Evolutionary conservation across 2,888 invertebrate species (phyloP).

Genomic region (Melanargia galathea): DNA sequence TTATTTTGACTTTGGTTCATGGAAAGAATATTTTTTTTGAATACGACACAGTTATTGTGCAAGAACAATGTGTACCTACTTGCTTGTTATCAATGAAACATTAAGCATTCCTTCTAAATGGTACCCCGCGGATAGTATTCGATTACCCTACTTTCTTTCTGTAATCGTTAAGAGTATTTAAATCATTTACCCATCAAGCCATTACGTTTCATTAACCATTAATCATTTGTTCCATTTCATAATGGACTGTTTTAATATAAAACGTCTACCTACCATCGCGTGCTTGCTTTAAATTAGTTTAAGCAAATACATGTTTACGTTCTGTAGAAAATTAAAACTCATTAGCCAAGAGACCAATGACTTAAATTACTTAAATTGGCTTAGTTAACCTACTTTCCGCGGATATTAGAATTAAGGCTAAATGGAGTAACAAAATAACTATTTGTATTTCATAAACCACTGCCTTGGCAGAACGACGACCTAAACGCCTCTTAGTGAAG

Average conservation of each 20-base stretch:
- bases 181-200: slow-evolving; percentile 10
- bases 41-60: no score
- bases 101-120: slow-evolving; percentile 17
- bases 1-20: no score
- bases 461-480: slow-evolving; percentile 37
- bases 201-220: slow-evolving; percentile 25
- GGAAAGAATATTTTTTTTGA: no score
- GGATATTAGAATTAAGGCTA: slow-evolving; percentile 37
- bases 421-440: slow-evolving; percentile 36
- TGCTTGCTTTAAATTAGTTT: slow-evolving; percentile 33
- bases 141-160: slow-evolving; percentile 16
- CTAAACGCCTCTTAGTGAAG: slow-evolving; percentile 19
- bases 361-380: slow-evolving; percentile 38
- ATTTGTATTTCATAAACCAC: slow-evolving; percentile 41
- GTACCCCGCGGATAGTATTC: slow-evolving; percentile 13
- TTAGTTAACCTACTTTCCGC: slow-evolving; percentile 35
- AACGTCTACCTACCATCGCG: slow-evolving; percentile 20
- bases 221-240: slow-evolving; percentile 20
- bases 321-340: slow-evolving; percentile 36
- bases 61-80: neutral
- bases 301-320: slow-evolving; percentile 32
- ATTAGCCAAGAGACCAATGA: slow-evolving; percentile 34
- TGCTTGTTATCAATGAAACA: slow-evolving; percentile 7
- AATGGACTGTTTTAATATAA: slow-evolving; percentile 21
- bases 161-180: slow-evolving; percentile 11